Evolutionary conservation across 2,113 vertebrate species (phyloP).

Genomic region (Struthio camelus): DNA sequence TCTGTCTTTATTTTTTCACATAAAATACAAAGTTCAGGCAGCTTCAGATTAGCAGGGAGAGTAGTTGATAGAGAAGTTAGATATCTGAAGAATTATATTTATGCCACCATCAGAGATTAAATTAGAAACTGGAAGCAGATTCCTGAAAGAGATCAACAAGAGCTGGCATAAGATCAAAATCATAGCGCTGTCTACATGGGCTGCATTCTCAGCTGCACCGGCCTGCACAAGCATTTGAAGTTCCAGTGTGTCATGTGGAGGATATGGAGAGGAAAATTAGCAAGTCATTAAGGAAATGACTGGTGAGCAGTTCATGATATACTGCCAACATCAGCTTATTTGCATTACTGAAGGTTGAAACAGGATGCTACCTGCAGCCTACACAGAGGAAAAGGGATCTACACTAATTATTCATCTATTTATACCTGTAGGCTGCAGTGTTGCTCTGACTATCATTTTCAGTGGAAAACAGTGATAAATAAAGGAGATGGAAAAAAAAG

Average conservation of each 20-base stretch:
- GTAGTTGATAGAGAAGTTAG: not conserved
- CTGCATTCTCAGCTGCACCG: not conserved
- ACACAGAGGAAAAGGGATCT: not conserved
- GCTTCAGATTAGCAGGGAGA: not conserved
- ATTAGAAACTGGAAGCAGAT: not conserved
- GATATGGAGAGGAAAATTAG: slow-evolving; percentile 71
- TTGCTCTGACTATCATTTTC: not conserved
- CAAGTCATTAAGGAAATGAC: slow-evolving; percentile 77
- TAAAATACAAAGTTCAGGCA: not conserved
- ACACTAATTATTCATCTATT: not conserved
- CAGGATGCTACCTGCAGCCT: slow-evolving; percentile 68
- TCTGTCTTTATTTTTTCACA: not conserved
- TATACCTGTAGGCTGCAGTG: not conserved
- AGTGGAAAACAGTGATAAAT: not conserved
- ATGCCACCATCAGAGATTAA: not conserved
- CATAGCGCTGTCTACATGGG: not conserved
- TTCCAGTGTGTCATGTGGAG: slow-evolving; percentile 51
- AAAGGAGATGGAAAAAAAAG: not conserved
- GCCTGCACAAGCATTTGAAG: not conserved
- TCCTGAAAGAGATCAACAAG: not conserved
- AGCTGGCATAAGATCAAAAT: not conserved
- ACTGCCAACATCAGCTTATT: slow-evolving; percentile 69
- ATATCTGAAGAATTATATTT: not conserved
- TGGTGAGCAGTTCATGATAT: slow-evolving; percentile 62
- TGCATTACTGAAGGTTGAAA: slow-evolving; percentile 68